A percentile compares a stretch with the other conserved stretches of the same genome.
Evolutionary conservation across 2,113 vertebrate genomes (phyloP).

Genomic region (Mohoua ochrocephala): DNA sequence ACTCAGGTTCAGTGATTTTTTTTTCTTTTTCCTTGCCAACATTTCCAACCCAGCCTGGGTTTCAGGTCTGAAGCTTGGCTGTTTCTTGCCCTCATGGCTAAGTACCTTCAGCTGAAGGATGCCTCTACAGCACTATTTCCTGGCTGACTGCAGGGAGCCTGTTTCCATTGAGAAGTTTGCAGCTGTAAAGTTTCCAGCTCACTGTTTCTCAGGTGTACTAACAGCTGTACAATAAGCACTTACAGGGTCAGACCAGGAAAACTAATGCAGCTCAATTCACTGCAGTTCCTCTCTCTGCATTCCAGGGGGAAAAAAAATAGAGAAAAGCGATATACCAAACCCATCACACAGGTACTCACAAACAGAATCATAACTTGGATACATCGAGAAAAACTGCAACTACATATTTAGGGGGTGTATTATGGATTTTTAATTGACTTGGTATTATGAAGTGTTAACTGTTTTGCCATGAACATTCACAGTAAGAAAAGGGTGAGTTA

Average conservation of each 20-base stretch:
- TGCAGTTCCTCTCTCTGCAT: neutral
- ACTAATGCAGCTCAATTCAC: neutral
- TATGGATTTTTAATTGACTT: neutral
- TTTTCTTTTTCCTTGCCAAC: neutral
- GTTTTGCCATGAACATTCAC: neutral
- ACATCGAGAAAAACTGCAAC: neutral
- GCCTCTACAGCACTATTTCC: neutral
- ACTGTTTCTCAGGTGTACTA: neutral
- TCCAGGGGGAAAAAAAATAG: too few species aligned
- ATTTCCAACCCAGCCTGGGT: neutral
- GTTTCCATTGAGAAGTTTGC: neutral
- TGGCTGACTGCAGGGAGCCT: neutral
- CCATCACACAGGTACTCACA: neutral
- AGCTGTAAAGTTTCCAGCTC: neutral
- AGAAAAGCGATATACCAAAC: neutral
- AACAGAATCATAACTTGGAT: neutral
- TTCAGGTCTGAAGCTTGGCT: neutral
- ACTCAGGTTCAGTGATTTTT: neutral
- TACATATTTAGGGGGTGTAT: neutral
- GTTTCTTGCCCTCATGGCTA: neutral
- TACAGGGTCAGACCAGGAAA: neutral
- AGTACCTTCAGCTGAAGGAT: neutral
- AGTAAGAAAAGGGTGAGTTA: neutral
- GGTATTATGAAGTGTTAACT: neutral
- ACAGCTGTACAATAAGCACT: neutral